Conservation (phyloP, 2,888 invertebrate genomes). For the Sisyra nigra region DNA sequence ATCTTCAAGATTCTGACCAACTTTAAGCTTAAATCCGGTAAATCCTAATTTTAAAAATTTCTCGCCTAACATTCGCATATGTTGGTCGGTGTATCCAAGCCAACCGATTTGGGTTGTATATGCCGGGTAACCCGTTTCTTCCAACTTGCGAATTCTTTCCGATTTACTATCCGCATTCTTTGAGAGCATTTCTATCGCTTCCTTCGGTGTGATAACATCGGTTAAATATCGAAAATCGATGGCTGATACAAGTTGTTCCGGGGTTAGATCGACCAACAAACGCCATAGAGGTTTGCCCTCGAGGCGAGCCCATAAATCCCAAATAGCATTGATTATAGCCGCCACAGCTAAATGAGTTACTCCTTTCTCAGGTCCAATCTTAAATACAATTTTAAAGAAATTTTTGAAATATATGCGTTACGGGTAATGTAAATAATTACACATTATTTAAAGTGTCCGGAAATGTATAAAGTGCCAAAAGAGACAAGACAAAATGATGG, state of each 20-base stretch:
- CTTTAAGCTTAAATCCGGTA: conserved; percentile 76
- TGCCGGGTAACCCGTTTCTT: conserved; percentile 60
- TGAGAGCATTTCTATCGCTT: conserved; percentile 56
- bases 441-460: too few relatives aligned
- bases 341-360: conserved; percentile 76
- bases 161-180: conserved; percentile 38
- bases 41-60: conserved; percentile 62
- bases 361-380: conserved; percentile 86
- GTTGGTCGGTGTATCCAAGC: conserved; percentile 72
- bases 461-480: too few relatives aligned
- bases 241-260: conserved; percentile 67
- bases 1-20: conserved; percentile 63
- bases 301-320: conserved; percentile 82
- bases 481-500: too few relatives aligned
- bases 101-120: conserved; percentile 84
- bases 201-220: conserved; percentile 67
- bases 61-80: conserved; percentile 48
- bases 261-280: conserved; percentile 64
- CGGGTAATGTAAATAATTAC: too few relatives aligned
- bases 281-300: conserved; percentile 80
- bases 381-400: conserved; percentile 11
- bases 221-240: conserved; percentile 78
- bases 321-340: conserved; percentile 76
- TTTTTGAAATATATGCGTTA: background rate
- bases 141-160: conserved; percentile 43